Evolutionary conservation across 2,888 invertebrate species (phyloP).

Genomic region (Eupithecia pulchellata): DNA sequence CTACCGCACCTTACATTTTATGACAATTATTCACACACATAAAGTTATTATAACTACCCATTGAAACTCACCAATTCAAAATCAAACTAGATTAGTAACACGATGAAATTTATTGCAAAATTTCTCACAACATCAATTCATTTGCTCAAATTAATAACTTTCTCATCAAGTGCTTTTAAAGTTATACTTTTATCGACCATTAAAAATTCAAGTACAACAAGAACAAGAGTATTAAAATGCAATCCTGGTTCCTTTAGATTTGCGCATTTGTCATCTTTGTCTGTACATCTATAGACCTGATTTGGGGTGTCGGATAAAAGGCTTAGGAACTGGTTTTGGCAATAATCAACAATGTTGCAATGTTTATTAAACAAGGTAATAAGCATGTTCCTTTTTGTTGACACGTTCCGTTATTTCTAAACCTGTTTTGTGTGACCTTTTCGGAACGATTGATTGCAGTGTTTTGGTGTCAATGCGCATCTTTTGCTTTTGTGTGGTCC

Average conservation of each 20-base stretch:
- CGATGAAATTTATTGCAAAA: slow-evolving; percentile 55
- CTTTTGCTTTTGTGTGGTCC: slow-evolving; percentile 8
- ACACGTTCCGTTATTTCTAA: slow-evolving; percentile 51
- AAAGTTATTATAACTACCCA: slow-evolving; percentile 53
- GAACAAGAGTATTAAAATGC: slow-evolving; percentile 75
- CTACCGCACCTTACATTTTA: slow-evolving; percentile 51
- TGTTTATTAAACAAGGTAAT: slow-evolving; percentile 84
- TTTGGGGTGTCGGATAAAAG: slow-evolving; percentile 55
- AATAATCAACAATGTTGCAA: slow-evolving; percentile 81
- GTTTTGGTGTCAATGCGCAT: slow-evolving; percentile 26
- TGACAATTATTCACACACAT: slow-evolving; percentile 77
- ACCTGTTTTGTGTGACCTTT: slow-evolving; percentile 54
- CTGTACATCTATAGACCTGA: slow-evolving; percentile 50
- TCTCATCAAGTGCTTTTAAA: slow-evolving; percentile 70
- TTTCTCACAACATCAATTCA: slow-evolving; percentile 60
- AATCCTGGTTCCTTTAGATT: slow-evolving; percentile 73
- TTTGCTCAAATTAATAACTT: slow-evolving; percentile 73
- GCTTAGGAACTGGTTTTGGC: slow-evolving; percentile 64
- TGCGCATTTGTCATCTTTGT: slow-evolving; percentile 65
- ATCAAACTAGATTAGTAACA: slow-evolving; percentile 49
- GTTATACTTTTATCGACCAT: slow-evolving; percentile 71
- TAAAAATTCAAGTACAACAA: slow-evolving; percentile 74
- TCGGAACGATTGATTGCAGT: slow-evolving; percentile 46
- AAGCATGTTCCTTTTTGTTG: slow-evolving; percentile 65
- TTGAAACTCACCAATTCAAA: slow-evolving; percentile 28